These are phyloP conservation scores for Bombyx huttoni DNA, from an alignment of 2,888 invertebrate genomes.

Conservation along the genomic window DNA sequence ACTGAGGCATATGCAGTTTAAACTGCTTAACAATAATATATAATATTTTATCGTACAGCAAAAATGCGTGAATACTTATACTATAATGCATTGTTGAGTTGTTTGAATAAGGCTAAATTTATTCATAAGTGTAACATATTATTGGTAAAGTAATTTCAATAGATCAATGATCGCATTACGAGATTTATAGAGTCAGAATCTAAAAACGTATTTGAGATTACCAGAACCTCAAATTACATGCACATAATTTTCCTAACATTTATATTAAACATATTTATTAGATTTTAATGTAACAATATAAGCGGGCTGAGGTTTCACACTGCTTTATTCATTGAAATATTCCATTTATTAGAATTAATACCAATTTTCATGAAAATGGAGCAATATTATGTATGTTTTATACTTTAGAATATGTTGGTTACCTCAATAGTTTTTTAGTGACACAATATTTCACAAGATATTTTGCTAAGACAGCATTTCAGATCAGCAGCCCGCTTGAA, in stretches of 20 bases:
- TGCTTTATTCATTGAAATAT: too few relatives aligned
- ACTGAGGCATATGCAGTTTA: background rate
- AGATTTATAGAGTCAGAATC: slow-evolving; percentile 16
- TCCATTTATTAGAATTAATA: too few relatives aligned
- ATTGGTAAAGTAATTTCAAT: slow-evolving; percentile 10
- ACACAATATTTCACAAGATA: background rate
- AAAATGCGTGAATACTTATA: background rate
- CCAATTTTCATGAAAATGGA: too few relatives aligned
- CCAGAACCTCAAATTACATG: slow-evolving; percentile 13
- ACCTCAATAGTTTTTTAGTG: background rate
- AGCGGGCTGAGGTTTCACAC: slow-evolving; percentile 1
- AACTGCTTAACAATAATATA: background rate
- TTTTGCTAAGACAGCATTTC: background rate
- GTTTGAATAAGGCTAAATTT: background rate
- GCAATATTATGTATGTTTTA: too few relatives aligned
- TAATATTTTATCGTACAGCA: background rate
- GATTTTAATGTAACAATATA: background rate
- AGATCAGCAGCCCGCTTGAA: slow-evolving; percentile 21
- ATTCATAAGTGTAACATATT: slow-evolving; percentile 9
- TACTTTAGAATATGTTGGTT: background rate
- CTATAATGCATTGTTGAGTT: background rate
- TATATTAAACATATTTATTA: background rate
- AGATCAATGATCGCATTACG: slow-evolving; percentile 17
- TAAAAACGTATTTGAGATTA: slow-evolving; percentile 12
- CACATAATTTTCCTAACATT: slow-evolving; percentile 4